These are phyloP conservation scores for Automeris io DNA, from an alignment of 2,888 invertebrate species.

Conservation along the genomic window DNA sequence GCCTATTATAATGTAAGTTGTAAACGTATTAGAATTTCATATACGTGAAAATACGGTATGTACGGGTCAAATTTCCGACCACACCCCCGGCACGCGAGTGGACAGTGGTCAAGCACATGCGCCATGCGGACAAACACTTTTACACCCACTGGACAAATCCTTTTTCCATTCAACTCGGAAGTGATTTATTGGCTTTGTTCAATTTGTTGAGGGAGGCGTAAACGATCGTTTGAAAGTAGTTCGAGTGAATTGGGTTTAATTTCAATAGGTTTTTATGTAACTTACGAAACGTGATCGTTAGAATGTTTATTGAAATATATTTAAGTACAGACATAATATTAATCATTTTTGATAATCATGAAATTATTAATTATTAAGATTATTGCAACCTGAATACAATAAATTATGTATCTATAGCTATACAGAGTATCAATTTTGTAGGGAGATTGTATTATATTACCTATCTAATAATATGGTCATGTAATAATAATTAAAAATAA, in stretches of 20 bases:
- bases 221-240: not conserved
- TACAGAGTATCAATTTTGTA: too few species aligned
- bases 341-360: too few species aligned
- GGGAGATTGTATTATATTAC: too few species aligned
- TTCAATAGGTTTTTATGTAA: not conserved
- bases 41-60: constrained; percentile 38
- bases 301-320: too few species aligned
- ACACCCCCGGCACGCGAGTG: constrained; percentile 60
- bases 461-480: too few species aligned
- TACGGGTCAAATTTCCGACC: constrained; percentile 35
- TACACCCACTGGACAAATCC: constrained; percentile 39
- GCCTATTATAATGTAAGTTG: constrained; percentile 25
- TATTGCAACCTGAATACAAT: too few species aligned
- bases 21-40: constrained; percentile 46
- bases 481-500: too few species aligned
- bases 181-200: constrained; percentile 26
- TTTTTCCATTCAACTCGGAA: constrained; percentile 4
- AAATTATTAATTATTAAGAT: too few species aligned
- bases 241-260: not conserved
- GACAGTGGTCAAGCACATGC: constrained; percentile 71
- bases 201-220: constrained; percentile 2
- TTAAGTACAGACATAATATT: too few species aligned
- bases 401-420: too few species aligned
- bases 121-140: constrained; percentile 50
- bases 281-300: too few species aligned